phyloP scores from a whole-genome alignment of 2,113 vertebrate genomes.

The Barbus barbus region DNA sequence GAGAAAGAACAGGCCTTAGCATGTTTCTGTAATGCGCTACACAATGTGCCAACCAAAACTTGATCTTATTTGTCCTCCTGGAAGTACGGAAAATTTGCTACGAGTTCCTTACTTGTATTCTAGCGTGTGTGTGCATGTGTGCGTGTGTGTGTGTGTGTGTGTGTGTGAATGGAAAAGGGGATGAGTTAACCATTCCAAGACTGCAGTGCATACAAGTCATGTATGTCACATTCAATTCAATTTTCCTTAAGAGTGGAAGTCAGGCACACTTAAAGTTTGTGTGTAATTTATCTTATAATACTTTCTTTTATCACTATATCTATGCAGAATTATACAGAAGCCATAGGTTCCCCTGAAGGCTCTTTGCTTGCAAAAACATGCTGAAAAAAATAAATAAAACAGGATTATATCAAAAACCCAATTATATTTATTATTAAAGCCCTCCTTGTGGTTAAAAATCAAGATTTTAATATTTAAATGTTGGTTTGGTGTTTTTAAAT shows the following conservation, averaged over 20 bases:
- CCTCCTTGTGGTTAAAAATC: too few species aligned
- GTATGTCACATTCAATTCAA: background rate
- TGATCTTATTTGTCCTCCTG: slow-evolving; percentile 45
- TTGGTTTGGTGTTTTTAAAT: too few species aligned
- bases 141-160: too few species aligned
- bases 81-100: slow-evolving; percentile 45
- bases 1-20: slow-evolving; percentile 48
- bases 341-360: background rate
- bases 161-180: too few species aligned
- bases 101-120: slow-evolving; percentile 14
- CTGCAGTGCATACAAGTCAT: background rate
- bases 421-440: too few species aligned
- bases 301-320: background rate
- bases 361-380: background rate
- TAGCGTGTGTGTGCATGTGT: background rate
- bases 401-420: background rate
- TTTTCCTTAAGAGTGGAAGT: background rate
- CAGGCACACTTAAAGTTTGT: background rate
- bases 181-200: slow-evolving; percentile 3
- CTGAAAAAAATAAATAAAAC: background rate
- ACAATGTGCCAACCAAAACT: slow-evolving; percentile 47
- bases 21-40: slow-evolving; percentile 36
- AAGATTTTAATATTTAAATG: too few species aligned
- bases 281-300: background rate
- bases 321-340: background rate